Conservation (phyloP, 2,888 invertebrate genomes). For the Spatulosminthurus flaviceps region DNA sequence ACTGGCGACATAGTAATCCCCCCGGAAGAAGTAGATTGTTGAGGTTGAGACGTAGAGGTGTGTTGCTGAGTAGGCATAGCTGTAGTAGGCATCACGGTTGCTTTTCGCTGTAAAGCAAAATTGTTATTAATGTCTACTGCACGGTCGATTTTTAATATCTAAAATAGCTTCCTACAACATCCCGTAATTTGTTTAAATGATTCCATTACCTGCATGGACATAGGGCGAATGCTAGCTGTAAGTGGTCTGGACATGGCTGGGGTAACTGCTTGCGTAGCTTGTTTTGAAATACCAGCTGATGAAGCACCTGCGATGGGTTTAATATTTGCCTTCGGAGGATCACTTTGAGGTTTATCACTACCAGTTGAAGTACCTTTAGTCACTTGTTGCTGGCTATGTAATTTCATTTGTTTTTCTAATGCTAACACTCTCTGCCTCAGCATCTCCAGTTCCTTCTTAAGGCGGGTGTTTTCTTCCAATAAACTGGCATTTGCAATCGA, state of each 20-base stretch:
- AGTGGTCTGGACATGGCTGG: conserved; percentile 65
- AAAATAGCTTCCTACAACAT: too few species aligned
- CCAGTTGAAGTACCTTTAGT: conserved; percentile 51
- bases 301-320: conserved; percentile 86
- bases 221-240: conserved; percentile 90
- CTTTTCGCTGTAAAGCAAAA: conserved; percentile 69
- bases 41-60: conserved; percentile 68
- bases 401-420: conserved; percentile 64
- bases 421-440: conserved; percentile 67
- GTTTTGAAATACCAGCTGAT: conserved; percentile 59
- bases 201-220: conserved; percentile 79
- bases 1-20: conserved; percentile 31
- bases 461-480: conserved; percentile 74
- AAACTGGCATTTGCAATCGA: conserved; percentile 66
- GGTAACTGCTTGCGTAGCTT: conserved; percentile 51
- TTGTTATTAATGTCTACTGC: too few species aligned
- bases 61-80: conserved; percentile 66
- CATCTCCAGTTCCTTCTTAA: conserved; percentile 76
- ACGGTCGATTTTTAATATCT: too few species aligned
- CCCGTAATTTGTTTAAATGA: too few species aligned
- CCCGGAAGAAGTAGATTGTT: conserved; percentile 44
- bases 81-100: conserved; percentile 77
- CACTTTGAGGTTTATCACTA: conserved; percentile 70
- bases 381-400: conserved; percentile 60
- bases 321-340: conserved; percentile 87